Percentiles rank a stretch among this genome's conserved stretches.
Conservation (phyloP, 2,888 invertebrate genomes). For the Drosophila recens region DNA sequence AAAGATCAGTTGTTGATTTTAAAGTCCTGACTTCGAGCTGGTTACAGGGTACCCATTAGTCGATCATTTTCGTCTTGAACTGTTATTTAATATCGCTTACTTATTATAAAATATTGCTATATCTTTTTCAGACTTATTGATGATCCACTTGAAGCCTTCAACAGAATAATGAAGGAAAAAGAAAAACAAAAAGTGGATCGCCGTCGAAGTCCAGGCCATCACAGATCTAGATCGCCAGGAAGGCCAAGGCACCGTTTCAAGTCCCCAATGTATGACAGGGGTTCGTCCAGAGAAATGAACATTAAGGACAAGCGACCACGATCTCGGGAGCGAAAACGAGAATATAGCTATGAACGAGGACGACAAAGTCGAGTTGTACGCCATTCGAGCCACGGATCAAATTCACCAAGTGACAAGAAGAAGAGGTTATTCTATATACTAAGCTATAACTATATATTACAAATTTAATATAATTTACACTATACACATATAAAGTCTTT, state of each 20-base stretch:
- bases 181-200: constrained; percentile 87
- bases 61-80: too few relatives aligned
- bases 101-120: neutral
- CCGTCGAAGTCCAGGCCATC: constrained; percentile 86
- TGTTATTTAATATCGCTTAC: neutral
- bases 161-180: constrained; percentile 94
- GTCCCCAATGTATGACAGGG: constrained; percentile 76
- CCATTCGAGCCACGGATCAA: constrained; percentile 60
- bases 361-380: constrained; percentile 53
- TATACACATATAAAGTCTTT: constrained; percentile 7
- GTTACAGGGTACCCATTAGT: neutral
- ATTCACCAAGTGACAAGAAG: constrained; percentile 65
- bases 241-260: constrained; percentile 77
- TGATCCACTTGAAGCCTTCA: constrained; percentile 94
- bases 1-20: neutral
- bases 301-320: constrained; percentile 65
- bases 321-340: constrained; percentile 70
- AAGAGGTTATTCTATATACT: constrained; percentile 65
- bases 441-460: constrained; percentile 36
- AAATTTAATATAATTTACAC: constrained; percentile 11
- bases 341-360: constrained; percentile 68
- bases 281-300: constrained; percentile 69
- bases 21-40: neutral
- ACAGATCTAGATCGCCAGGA: constrained; percentile 84
- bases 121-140: constrained; percentile 88